Base-by-base conservation (phyloP, 2,888 invertebrate genomes). In the Ophraella communa region DNA sequence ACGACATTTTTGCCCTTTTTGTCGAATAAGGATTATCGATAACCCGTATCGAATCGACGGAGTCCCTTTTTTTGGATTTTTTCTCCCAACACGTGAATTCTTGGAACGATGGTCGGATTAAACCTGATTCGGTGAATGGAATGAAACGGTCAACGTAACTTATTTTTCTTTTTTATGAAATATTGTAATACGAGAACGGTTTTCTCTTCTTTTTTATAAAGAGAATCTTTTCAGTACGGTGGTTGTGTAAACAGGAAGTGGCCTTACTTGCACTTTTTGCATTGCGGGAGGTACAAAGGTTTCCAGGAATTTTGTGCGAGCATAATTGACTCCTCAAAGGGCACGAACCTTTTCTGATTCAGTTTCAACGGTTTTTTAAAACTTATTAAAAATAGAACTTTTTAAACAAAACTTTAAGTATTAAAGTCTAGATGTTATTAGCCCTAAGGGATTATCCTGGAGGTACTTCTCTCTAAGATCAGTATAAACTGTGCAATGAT, bases 21-120 rank as follows among this genome's bases (percentile, higher is more conserved):
- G 65, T 68, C 49, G 53, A 53, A n/a, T n/a, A n/a, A 49, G 72
- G 70, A 72, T 72, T 71, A 72, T 61, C 58, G 65, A 66, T 67
- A 66, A 58, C 65, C 65, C 65, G 62, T 69, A 66, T 68, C 72
- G 69, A 72, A 72, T 72, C 55, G 57, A 42, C 61, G 44, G 51
- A 47, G 66, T 65, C 59, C 45, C 51, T 30, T 63, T 47, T 55
- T 65, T 68, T 65, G 54, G 53, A 39, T 39, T 64, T 62, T 60
- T 56, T 60, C 63, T 58, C 59, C 42, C 42, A 33, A 65, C 65
- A 69, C 72, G 72, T 72, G 72, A 71, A 71, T 67, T 59, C 52
- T 53, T 59, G 42, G 63, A 64, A 67, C 45, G 56, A 64, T 45
- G 54, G 53, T 42, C 45, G 68, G 72, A 71, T 72, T 72, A 72